Base-by-base conservation (phyloP, 1,140 invertebrate genomes). In the Eriosoma lanigerum region DNA sequence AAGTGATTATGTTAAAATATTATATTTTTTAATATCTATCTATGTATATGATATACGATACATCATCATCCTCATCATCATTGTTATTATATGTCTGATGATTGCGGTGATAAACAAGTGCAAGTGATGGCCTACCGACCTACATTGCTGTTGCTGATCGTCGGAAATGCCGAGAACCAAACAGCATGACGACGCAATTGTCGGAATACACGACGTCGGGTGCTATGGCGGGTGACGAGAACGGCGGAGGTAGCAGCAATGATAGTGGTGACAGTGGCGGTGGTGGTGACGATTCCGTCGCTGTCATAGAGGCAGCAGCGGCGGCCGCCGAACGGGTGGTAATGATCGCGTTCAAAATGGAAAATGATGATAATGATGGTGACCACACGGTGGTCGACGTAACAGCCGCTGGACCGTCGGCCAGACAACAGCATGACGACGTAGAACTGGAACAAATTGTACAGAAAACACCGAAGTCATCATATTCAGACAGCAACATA, bases 101-200 rank as follows among this genome's bases (percentile, higher is more conserved):
- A 21, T 12, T 52, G 32, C 54, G 3, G 29, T 58, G 73, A 44
- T 58, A 58, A 76, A 24, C 29, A 76, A 76, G 73, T 76, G 73
- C 32, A 76, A 76, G 73, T 76, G 52, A 76, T 76, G 73, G 73
- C 73, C 73, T 26, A 76, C 54, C 73, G 54, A 76, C 32, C n/a
- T 76, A 76, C 21, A 58, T 76, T 17, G 50, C 38, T 17, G 26
- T 32, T 13, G 70, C 29, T n/a, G 52, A 17, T 26, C 21, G 32
- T 48, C 32, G 38, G 56, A 48, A 46, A 29, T 26, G 56, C 9
- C 13, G 44, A 15, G 12, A 24, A 48, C 19, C 46, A 46, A 78
- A 38, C 32, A 78, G 60, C 56, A 78, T 56, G 56, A 38, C 75
- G 46, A 21, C 68, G 21, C 75, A 60, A 62, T 29, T 78, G 56